Evolutionary conservation across 1,140 invertebrate species (phyloP).

Genomic region (Thalassaphorura encarpata): DNA sequence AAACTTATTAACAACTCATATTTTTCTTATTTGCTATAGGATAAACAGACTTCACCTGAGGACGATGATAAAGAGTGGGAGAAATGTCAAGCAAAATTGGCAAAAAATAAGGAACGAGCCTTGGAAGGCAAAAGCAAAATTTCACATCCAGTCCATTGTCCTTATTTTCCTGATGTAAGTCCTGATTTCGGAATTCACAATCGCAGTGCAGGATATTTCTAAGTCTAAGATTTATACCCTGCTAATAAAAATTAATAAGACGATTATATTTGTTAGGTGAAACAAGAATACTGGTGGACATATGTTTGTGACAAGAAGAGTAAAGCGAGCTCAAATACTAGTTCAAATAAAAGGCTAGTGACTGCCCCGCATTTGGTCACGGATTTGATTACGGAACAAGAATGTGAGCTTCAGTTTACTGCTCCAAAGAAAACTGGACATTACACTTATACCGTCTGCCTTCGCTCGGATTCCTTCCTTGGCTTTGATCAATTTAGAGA

Average conservation of each 20-base stretch:
- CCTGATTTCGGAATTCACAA: no score
- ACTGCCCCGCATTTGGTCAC: constrained; percentile 88
- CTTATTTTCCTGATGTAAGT: constrained; percentile 75
- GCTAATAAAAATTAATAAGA: constrained; percentile 1
- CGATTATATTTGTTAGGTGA: constrained; percentile 50
- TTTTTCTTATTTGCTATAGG: constrained; percentile 4
- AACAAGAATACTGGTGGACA: constrained; percentile 99
- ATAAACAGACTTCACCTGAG: constrained; percentile 40
- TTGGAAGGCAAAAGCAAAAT: constrained; percentile 86
- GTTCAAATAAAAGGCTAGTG: constrained; percentile 71
- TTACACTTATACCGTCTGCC: constrained; percentile 87
- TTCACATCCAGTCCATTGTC: constrained; percentile 93
- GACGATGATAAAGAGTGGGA: constrained; percentile 45
- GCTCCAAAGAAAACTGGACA: constrained; percentile 85
- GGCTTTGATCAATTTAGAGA: constrained; percentile 84
- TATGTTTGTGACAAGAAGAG: constrained; percentile 93
- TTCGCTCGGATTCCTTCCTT: constrained; percentile 91
- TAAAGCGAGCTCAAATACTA: no score
- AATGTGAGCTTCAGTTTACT: constrained; percentile 90
- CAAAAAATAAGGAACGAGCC: constrained; percentile 60
- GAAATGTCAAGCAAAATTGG: constrained; percentile 45
- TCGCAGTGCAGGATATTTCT: neutral
- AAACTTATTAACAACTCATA: neutral
- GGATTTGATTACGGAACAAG: constrained; percentile 61
- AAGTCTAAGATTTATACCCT: neutral